These are phyloP conservation scores for Phymastichus coffea DNA, from an alignment of 1,140 invertebrate species.

Conservation along the genomic window DNA sequence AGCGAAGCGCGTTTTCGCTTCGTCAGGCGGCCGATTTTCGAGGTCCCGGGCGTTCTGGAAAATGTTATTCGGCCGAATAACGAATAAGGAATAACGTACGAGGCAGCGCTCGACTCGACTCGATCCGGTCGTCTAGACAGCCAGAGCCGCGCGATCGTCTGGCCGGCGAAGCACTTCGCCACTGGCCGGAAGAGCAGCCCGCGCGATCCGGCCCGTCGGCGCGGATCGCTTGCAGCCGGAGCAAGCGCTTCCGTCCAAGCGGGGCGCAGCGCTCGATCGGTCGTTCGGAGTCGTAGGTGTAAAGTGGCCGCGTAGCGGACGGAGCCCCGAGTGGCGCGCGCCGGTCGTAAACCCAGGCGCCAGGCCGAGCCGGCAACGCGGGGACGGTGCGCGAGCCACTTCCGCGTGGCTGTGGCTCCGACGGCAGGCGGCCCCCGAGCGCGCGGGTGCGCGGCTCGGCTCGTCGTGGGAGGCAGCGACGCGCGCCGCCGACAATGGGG, in stretches of 20 bases:
- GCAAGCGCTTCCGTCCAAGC: too few relatives aligned
- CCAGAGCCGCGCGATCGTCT: conserved; percentile 50
- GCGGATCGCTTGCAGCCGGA: too few relatives aligned
- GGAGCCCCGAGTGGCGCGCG: conserved; percentile 26
- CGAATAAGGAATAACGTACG: too few relatives aligned
- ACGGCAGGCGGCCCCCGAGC: neutral
- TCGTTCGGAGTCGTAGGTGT: too few relatives aligned
- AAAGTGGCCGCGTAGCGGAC: too few relatives aligned
- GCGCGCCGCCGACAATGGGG: conserved; percentile 40
- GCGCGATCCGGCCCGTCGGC: too few relatives aligned
- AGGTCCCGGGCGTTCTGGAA: conserved; percentile 31
- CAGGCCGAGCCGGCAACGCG: neutral
- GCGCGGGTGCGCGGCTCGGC: neutral
- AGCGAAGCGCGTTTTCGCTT: neutral
- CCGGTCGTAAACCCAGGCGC: conserved; percentile 22
- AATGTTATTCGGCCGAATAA: conserved; percentile 33
- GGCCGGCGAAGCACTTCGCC: too few relatives aligned
- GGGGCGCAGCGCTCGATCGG: too few relatives aligned
- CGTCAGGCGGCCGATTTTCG: neutral
- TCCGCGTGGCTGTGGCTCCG: conserved; percentile 10
- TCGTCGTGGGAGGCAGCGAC: neutral
- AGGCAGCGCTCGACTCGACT: too few relatives aligned
- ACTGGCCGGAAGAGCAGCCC: too few relatives aligned
- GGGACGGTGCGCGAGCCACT: neutral
- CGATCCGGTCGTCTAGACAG: conserved; percentile 45